Base-by-base conservation (phyloP, 2,797 vertebrate species). In the Balearica regulorum region DNA sequence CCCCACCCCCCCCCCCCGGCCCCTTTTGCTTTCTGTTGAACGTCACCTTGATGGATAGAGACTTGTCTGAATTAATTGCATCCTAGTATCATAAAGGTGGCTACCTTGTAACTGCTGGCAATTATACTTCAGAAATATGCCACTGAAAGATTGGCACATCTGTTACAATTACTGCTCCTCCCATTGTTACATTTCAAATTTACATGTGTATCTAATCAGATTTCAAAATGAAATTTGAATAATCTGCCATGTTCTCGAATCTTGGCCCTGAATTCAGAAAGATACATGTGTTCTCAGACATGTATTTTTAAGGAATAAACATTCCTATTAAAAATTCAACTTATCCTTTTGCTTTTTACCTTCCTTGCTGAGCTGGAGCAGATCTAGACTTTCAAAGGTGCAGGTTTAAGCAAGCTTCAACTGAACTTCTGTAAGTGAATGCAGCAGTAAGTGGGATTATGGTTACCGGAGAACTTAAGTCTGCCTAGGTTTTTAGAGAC, bases 21-120 rank as follows among this genome's bases (percentile, higher is more conserved):
- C 16, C 13, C 11, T 33, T 75, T 51, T 49, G 5, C 33, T 76
- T 92, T 89, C 65, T 93, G 13, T 84, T 81, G 75, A 21, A 15
- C 55, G 87, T 92, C 51, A 78, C 62, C 79, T 85, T 77, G 78
- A 79, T 76, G 70, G 53, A 94, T 73, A 76, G 77, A 89, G 61
- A 66, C 35, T 87, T 94, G 75, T 82, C 75, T 94, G 90, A 89
- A 89, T 87, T 92, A 92, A 73, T 75, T 90, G 35, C 31, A 84
- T 82, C 53, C 76, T 82, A 54, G 85, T 93, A 92, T 57, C 57
- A 22, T 65, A 73, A 71, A 92, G 58, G 79, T 87, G 48, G 39
- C 80, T 91, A 86, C 76, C 61, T 83, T 3, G 0, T 73, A 93
- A 85, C 82, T 86, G 65, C 76, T 65, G 83, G 35, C 85, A 94